Evolutionary conservation across 2,797 vertebrate species (phyloP).

Genomic region (Gobio occitaniae): DNA sequence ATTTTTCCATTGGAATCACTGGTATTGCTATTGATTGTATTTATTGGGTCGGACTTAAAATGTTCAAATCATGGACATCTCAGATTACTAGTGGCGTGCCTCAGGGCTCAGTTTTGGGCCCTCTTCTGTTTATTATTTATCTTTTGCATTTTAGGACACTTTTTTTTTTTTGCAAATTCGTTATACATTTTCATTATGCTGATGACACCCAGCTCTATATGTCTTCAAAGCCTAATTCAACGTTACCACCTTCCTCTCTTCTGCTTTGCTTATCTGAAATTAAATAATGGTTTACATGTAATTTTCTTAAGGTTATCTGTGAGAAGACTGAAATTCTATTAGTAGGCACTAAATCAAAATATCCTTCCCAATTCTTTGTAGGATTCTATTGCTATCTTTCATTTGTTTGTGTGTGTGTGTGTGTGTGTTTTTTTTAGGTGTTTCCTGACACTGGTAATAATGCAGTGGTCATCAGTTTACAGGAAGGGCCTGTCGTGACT

Average conservation of each 20-base stretch:
- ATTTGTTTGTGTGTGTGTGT: background rate
- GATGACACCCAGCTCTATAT: background rate
- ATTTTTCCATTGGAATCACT: too few relatives aligned
- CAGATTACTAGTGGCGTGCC: too few relatives aligned
- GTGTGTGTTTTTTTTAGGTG: constrained; percentile 73
- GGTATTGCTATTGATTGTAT: too few relatives aligned
- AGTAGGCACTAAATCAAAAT: too few relatives aligned
- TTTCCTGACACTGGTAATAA: constrained; percentile 87
- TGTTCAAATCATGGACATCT: too few relatives aligned
- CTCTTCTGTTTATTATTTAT: too few relatives aligned
- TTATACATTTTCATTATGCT: background rate
- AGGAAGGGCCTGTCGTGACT: constrained; percentile 83
- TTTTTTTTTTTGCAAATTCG: background rate
- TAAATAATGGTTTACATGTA: background rate
- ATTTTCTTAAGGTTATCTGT: background rate
- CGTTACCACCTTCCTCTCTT: background rate
- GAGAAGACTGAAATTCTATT: background rate
- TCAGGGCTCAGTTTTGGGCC: too few relatives aligned
- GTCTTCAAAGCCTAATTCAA: background rate
- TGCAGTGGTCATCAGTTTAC: constrained; percentile 82
- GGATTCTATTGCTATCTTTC: too few relatives aligned
- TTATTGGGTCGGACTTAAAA: too few relatives aligned
- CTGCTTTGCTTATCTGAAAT: background rate
- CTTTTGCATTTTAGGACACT: background rate
- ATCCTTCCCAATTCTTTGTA: background rate